A percentile compares a stretch with the other conserved stretches of the same genome.
Conservation (phyloP, 2,113 vertebrate species). For the Marmota monax region DNA sequence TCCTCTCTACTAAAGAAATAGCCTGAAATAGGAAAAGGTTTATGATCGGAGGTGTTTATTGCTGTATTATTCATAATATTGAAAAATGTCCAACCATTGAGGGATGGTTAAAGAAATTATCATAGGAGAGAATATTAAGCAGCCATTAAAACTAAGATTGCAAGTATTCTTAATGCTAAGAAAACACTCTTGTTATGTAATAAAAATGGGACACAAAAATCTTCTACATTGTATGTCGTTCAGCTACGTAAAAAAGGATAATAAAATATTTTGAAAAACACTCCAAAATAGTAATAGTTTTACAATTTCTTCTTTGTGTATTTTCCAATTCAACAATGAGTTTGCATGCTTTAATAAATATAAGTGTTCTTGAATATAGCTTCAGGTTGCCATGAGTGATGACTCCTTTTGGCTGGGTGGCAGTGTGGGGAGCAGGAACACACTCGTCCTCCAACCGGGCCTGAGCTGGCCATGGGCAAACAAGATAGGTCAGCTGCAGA, state of each 20-base stretch:
- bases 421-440: background rate
- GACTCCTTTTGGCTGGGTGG: background rate
- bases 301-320: background rate
- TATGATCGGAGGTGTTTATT: background rate
- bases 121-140: background rate
- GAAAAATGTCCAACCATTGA: background rate
- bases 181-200: background rate
- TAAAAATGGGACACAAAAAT: background rate
- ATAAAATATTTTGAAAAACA: conserved; percentile 6
- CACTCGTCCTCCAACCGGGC: background rate
- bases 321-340: background rate
- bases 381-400: background rate
- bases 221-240: background rate
- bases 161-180: background rate
- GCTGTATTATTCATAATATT: background rate
- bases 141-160: conserved; percentile 5
- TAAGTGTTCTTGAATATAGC: background rate
- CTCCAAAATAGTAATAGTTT: background rate
- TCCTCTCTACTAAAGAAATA: conserved; percentile 26
- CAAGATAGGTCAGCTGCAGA: background rate
- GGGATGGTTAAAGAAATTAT: background rate
- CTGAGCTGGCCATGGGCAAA: background rate
- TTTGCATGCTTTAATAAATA: conserved; percentile 14
- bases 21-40: background rate
- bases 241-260: background rate